Conservation (phyloP, 2,797 vertebrate genomes). For the Smutsia temminckii region DNA sequence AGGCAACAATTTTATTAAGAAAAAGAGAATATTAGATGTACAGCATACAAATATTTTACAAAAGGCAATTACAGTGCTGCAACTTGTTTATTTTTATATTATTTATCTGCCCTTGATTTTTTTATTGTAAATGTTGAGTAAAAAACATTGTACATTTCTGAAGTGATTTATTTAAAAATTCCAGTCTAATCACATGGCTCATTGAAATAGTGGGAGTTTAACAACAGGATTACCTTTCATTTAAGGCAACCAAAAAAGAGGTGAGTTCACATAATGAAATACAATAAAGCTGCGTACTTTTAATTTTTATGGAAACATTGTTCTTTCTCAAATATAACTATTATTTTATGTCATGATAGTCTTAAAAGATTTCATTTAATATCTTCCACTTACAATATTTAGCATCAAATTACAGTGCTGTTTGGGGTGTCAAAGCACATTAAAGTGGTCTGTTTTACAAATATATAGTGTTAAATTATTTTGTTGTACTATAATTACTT, state of each 20-base stretch:
- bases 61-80: not conserved
- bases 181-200: not conserved
- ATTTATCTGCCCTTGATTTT: not conserved
- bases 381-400: conserved; percentile 23
- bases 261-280: not conserved
- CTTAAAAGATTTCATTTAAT: conserved; percentile 9
- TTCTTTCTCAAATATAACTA: conserved; percentile 1
- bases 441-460: not conserved
- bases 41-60: not conserved
- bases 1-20: conserved; percentile 14
- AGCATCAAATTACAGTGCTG: not conserved
- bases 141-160: not conserved
- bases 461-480: not conserved
- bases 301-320: not conserved
- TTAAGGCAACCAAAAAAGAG: not conserved
- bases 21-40: not conserved
- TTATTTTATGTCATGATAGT: not conserved
- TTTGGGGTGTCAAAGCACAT: not conserved
- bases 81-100: not conserved
- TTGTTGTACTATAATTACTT: not conserved
- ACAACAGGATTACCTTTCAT: not conserved
- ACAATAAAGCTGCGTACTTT: not conserved
- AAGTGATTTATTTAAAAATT: not conserved
- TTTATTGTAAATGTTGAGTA: not conserved
- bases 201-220: not conserved